Evolutionary conservation across 2,888 invertebrate genomes (phyloP), one percentile per base, ranked within the genome.

Genomic region (Ligdia adustata): DNA sequence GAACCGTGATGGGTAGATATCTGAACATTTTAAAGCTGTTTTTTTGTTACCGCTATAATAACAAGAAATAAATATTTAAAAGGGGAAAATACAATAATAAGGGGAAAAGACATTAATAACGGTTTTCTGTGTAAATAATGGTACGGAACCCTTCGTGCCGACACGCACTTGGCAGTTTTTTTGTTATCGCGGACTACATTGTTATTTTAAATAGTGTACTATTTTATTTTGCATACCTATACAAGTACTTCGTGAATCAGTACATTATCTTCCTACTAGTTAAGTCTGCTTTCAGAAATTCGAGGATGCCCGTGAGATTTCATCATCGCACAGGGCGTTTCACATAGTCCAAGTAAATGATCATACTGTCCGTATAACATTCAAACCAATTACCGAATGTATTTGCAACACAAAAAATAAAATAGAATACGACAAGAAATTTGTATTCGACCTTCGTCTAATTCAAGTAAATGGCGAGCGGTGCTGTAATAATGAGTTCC

Each of bases 321-420:
- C 91, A 55, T 81, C 89, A 24, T 72, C 84, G n/a, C 85, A 90
- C 53, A 74, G 87, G 68, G 82, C 89, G 5, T 90, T 80, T 62
- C 46, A 59, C 33, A 63, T 89, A 37, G 47, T 47, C 13, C 62
- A 57, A 42, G 55, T 75, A 41, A 66, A 79, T 56, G 59, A 74
- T 0, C 66, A 62, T 12, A 71, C 68, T 0, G 52, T 88, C 31
- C 55, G 71, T 57, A 78, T 89, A 42, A 84, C 64, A 29, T 90
- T 85, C 53, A 68, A 63, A 16, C 91, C 86, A 5, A 74, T 57
- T 60, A 81, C 69, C 55, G 86, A 88, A 68, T 86, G 90, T 47
- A 80, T 90, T 38, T 72, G 80, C 5, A 81, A 73, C 67, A 66
- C 78, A 4, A 83, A 75, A 49, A 68, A 66, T 12, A 69, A 57